A percentile compares a stretch with the other conserved stretches of the same genome.
Evolutionary conservation across 2,797 vertebrate species (phyloP).

Genomic region (Strix occidentalis): DNA sequence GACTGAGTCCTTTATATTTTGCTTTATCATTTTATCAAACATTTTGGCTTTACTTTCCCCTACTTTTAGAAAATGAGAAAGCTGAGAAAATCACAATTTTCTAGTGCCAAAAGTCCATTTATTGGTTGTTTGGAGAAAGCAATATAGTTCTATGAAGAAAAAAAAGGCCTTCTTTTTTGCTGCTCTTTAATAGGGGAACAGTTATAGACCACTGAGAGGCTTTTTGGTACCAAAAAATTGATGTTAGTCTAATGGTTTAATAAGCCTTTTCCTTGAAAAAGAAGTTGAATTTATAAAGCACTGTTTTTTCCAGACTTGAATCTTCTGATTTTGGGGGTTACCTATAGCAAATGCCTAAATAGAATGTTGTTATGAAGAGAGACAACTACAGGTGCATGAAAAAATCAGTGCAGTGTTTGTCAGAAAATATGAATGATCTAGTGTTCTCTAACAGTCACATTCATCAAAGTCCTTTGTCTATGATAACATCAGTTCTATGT

Average conservation of each 20-base stretch:
- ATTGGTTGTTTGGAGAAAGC: background rate
- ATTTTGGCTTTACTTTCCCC: background rate
- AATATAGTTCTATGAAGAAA: background rate
- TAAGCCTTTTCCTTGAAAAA: background rate
- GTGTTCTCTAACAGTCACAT: background rate
- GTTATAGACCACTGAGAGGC: background rate
- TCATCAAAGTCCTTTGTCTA: conserved; percentile 41
- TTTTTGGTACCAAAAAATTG: background rate
- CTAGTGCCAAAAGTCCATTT: background rate
- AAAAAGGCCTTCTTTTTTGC: background rate
- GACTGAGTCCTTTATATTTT: background rate
- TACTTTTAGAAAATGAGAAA: background rate
- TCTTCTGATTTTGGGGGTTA: background rate
- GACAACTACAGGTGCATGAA: background rate
- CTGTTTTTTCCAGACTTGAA: background rate
- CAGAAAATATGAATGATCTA: background rate
- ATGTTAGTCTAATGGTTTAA: background rate
- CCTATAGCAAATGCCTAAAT: background rate
- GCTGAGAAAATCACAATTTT: background rate
- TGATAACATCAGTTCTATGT: background rate
- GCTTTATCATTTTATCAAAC: background rate
- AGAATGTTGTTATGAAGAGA: background rate
- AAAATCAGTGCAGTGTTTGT: background rate
- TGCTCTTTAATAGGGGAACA: background rate
- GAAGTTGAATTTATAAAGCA: background rate